These are phyloP conservation scores for Intellagama lesueurii DNA, from an alignment of 2,797 vertebrate genomes.

Conservation along the genomic window DNA sequence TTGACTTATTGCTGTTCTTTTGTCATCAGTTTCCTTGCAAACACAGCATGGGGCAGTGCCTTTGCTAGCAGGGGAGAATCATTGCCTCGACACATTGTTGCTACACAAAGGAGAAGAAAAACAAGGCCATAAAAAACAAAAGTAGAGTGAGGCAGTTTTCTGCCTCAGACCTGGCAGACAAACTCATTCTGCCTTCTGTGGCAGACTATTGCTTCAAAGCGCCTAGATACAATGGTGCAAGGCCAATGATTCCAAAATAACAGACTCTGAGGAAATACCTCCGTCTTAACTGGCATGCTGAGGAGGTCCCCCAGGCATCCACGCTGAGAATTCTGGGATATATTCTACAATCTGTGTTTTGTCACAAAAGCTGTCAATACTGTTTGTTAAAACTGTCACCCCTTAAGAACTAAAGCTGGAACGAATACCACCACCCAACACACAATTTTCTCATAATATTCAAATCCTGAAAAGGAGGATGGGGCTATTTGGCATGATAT, in stretches of 20 bases:
- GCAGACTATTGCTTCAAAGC: background rate
- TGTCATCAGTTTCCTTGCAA: constrained; percentile 33
- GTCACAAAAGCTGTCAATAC: no score
- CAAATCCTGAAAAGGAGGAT: no score
- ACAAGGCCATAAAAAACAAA: constrained; percentile 8
- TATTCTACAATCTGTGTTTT: no score
- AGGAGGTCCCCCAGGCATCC: background rate
- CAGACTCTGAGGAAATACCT: background rate
- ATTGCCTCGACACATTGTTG: background rate
- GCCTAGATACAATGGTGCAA: background rate
- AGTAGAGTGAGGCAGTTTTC: background rate
- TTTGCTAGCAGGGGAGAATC: constrained; percentile 22
- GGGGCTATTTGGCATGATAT: no score
- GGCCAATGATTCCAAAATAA: background rate
- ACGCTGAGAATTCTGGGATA: background rate
- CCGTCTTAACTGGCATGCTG: background rate
- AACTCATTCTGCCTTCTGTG: background rate
- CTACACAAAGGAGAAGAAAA: constrained; percentile 7
- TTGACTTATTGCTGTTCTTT: constrained; percentile 30
- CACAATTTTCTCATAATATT: no score
- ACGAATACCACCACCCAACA: no score
- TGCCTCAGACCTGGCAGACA: background rate
- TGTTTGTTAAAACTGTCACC: background rate
- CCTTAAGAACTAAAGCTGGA: no score
- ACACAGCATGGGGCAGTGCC: constrained; percentile 17